phyloP scores from a whole-genome alignment of 2,113 vertebrate species.

The Oryzias curvinotus region DNA sequence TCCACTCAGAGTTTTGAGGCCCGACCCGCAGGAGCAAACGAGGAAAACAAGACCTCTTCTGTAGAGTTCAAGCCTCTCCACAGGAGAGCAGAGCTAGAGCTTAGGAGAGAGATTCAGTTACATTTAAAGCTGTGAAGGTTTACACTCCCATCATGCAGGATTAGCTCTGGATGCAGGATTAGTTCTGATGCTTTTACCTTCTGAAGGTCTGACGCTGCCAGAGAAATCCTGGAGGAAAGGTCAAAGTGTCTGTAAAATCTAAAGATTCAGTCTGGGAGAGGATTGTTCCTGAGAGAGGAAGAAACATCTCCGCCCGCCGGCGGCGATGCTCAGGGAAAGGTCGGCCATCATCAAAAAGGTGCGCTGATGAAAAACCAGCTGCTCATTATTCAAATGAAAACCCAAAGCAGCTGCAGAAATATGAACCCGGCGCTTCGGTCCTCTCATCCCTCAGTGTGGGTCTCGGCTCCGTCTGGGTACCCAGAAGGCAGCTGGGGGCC shows the following conservation, averaged over 20 bases:
- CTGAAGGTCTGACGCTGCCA: too few relatives aligned
- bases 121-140: too few relatives aligned
- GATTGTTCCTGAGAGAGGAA: too few relatives aligned
- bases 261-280: background rate
- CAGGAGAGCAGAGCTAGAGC: background rate
- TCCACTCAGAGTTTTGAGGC: slow-evolving; percentile 4
- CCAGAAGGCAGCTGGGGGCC: background rate
- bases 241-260: background rate
- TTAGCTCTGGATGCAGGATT: too few relatives aligned
- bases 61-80: background rate
- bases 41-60: slow-evolving; percentile 4
- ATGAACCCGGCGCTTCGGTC: too few relatives aligned
- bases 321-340: background rate
- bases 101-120: too few relatives aligned
- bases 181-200: too few relatives aligned
- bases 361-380: too few relatives aligned
- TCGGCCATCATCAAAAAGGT: background rate
- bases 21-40: slow-evolving; percentile 2
- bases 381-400: too few relatives aligned
- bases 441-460: background rate
- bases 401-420: too few relatives aligned
- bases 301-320: background rate
- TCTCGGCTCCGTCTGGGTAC: background rate
- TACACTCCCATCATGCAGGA: too few relatives aligned
- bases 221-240: background rate